phyloP scores from a whole-genome alignment of 2,888 invertebrate species.

The Lasioglossum marginatum region DNA sequence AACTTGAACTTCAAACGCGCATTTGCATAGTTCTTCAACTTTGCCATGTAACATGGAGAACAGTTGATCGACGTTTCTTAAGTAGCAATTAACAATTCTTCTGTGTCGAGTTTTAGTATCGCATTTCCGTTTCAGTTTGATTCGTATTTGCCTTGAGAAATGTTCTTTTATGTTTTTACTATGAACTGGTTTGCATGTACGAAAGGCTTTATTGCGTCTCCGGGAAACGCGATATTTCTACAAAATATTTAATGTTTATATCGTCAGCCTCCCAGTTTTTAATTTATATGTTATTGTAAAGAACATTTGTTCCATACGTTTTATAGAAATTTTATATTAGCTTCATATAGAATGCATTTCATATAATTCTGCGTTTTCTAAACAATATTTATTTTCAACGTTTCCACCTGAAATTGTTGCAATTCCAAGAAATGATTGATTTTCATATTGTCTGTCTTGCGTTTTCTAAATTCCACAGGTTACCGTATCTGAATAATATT shows the following conservation, averaged over 20 bases:
- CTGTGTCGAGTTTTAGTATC: background rate
- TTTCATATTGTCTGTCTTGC: background rate
- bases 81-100: background rate
- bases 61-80: background rate
- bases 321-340: background rate
- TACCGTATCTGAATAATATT: background rate
- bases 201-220: no score
- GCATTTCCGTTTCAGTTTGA: background rate
- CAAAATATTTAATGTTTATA: background rate
- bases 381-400: no score
- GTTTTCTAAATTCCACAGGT: background rate
- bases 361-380: no score
- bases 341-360: background rate
- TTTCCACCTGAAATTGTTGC: no score
- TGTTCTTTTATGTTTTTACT: background rate
- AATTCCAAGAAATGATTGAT: background rate
- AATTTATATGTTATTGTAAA: no score
- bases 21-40: background rate
- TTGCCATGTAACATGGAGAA: background rate
- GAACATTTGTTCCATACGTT: background rate
- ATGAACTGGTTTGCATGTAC: background rate
- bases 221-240: background rate
- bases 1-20: background rate
- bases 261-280: background rate
- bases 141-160: background rate